Conservation (phyloP, 2,888 invertebrate species). For the Sylvicola cinctus region DNA sequence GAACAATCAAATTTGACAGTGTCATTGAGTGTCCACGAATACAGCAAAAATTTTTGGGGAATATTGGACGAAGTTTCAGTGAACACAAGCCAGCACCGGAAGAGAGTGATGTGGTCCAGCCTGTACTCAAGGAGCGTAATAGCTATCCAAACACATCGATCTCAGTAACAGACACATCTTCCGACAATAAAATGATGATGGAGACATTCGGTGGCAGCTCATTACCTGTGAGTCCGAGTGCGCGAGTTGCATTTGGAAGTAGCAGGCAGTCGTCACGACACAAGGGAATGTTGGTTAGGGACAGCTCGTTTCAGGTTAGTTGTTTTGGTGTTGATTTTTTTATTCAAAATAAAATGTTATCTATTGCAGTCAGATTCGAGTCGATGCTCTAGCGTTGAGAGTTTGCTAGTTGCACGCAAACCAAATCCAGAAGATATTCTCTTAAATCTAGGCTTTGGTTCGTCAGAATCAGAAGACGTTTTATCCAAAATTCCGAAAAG, state of each 20-base stretch:
- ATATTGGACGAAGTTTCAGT: slow-evolving; percentile 11
- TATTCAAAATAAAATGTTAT: neutral
- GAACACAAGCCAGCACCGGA: slow-evolving; percentile 6
- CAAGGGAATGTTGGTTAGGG: slow-evolving; percentile 28
- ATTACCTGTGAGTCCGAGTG: too few species aligned
- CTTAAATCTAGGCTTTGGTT: slow-evolving; percentile 61
- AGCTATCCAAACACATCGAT: too few species aligned
- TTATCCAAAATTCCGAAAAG: slow-evolving; percentile 57
- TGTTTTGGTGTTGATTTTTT: neutral
- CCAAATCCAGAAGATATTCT: slow-evolving; percentile 81
- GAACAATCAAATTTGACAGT: too few species aligned
- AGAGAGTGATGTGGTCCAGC: slow-evolving; percentile 1
- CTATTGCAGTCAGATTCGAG: slow-evolving; percentile 29
- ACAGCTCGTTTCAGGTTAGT: slow-evolving; percentile 29
- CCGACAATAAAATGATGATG: slow-evolving; percentile 3
- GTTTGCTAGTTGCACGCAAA: slow-evolving; percentile 59
- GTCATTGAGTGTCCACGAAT: too few species aligned
- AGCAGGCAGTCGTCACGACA: too few species aligned
- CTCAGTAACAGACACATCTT: too few species aligned
- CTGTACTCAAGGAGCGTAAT: too few species aligned
- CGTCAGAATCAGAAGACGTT: slow-evolving; percentile 42
- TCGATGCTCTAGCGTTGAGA: slow-evolving; percentile 59
- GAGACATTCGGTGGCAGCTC: too few species aligned
- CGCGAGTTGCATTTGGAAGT: too few species aligned
- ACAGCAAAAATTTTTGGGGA: slow-evolving; percentile 5